Conservation (phyloP, 2,888 invertebrate genomes). For the Tryphoninae sp. region DNA sequence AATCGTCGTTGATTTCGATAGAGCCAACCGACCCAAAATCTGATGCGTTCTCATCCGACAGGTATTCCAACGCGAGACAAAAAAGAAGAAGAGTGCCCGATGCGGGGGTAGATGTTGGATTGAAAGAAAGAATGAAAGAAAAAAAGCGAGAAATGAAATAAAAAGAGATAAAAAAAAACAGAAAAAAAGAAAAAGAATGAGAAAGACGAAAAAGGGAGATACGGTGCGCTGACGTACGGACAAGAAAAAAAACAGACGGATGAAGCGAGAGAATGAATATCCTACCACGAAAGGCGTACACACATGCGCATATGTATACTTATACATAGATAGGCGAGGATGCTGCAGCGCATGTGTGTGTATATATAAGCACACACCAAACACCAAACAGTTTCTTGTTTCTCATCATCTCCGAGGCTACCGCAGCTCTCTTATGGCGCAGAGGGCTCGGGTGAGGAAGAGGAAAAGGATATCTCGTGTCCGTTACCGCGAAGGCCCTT, state of each 20-base stretch:
- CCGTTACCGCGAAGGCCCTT: constrained; percentile 55
- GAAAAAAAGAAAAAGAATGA: constrained; percentile 60
- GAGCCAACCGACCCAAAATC: constrained; percentile 52
- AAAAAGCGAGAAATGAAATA: constrained; percentile 57
- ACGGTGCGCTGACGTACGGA: constrained; percentile 67
- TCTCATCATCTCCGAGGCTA: constrained; percentile 70
- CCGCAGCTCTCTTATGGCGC: constrained; percentile 24
- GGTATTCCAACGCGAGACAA: constrained; percentile 75
- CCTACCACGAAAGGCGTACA: constrained; percentile 15
- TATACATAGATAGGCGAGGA: constrained; percentile 25
- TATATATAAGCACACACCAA: constrained; percentile 20
- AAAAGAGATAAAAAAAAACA: constrained; percentile 50
- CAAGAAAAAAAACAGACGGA: constrained; percentile 68
- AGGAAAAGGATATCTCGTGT: constrained; percentile 41
- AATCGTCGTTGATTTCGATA: constrained; percentile 61
- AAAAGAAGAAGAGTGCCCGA: constrained; percentile 62
- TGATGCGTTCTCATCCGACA: constrained; percentile 74
- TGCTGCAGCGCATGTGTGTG: constrained; percentile 9
- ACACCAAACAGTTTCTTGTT: constrained; percentile 71
- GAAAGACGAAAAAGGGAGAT: constrained; percentile 65
- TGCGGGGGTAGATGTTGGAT: constrained; percentile 26
- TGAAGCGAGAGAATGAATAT: constrained; percentile 56
- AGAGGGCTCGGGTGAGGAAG: constrained; percentile 27
- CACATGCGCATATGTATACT: not conserved
- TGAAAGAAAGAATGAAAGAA: constrained; percentile 57